phyloP scores from a whole-genome alignment of 2,113 vertebrate genomes.

The Rhynchomys soricoides region DNA sequence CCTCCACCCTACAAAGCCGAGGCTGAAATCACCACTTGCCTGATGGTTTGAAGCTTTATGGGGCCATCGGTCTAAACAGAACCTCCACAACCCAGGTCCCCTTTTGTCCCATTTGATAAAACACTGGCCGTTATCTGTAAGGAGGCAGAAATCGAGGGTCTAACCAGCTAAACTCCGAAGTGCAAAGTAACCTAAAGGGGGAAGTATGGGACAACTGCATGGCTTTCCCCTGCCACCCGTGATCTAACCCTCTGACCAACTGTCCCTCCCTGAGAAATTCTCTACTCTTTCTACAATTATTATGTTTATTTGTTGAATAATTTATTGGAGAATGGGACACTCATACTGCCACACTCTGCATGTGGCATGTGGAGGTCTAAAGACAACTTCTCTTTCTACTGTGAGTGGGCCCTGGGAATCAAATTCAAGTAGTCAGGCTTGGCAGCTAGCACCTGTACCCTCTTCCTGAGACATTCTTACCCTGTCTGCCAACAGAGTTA shows the following conservation, averaged over 20 bases:
- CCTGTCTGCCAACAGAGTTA: not conserved
- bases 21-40: too few relatives aligned
- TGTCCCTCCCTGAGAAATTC: not conserved
- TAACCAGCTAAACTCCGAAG: not conserved
- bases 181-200: not conserved
- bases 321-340: not conserved
- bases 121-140: not conserved
- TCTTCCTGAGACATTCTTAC: not conserved
- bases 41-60: not conserved
- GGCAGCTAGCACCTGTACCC: not conserved
- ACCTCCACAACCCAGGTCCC: not conserved
- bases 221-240: not conserved
- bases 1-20: not conserved
- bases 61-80: not conserved
- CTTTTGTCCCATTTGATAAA: not conserved
- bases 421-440: not conserved
- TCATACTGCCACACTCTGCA: not conserved
- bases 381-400: not conserved
- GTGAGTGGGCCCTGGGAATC: not conserved
- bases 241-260: not conserved
- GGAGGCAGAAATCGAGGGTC: not conserved
- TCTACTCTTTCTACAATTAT: not conserved
- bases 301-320: not conserved
- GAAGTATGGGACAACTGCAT: not conserved
- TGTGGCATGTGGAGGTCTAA: not conserved